phyloP scores from a whole-genome alignment of 2,113 vertebrate species.

The Rhadina sibilatrix region DNA sequence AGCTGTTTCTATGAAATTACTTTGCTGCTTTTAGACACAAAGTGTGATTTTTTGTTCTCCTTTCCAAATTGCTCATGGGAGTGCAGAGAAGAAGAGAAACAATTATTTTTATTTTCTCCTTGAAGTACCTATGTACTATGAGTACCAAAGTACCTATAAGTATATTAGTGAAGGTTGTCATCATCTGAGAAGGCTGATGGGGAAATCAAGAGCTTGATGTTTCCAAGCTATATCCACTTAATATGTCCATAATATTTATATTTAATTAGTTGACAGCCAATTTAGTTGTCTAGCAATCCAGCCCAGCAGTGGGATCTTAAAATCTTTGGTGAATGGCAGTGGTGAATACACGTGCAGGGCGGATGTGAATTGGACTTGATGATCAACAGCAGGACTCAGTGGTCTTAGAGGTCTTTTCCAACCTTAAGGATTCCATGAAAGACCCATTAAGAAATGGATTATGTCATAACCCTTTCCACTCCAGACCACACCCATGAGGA shows the following conservation, averaged over 20 bases:
- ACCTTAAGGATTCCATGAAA: neutral
- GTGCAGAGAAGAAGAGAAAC: neutral
- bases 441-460: rapidly evolving
- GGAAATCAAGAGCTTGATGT: neutral
- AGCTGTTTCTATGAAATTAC: neutral
- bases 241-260: neutral
- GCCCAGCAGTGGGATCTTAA: neutral
- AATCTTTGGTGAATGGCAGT: neutral
- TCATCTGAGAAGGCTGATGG: neutral
- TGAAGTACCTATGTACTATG: neutral
- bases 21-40: neutral
- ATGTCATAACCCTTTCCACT: neutral
- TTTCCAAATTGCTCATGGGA: neutral
- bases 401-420: neutral
- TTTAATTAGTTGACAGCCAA: neutral
- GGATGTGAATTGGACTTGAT: neutral
- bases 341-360: rapidly evolving
- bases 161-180: neutral
- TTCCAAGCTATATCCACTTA: neutral
- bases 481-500: rapidly evolving
- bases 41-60: neutral
- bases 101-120: neutral
- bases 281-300: neutral
- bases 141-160: neutral
- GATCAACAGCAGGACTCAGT: neutral